A percentile compares a stretch with the other conserved stretches of the same genome.
Conservation (phyloP, 2,797 vertebrate genomes). For the Chelon labrosus region DNA sequence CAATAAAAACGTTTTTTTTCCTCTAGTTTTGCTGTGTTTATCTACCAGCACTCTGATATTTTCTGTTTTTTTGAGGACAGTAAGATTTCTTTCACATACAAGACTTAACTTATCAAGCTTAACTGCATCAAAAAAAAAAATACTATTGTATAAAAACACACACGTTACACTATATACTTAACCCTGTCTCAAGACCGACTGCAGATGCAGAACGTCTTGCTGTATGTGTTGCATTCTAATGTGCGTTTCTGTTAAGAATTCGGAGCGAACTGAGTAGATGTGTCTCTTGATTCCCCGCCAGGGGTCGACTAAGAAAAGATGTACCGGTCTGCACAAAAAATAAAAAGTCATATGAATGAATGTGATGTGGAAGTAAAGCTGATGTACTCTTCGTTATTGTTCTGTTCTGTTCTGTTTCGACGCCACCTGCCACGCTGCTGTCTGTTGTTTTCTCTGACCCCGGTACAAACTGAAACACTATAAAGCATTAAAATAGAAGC, state of each 20-base stretch:
- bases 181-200: neutral
- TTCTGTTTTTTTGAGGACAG: neutral
- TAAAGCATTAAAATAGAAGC: too few species aligned
- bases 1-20: conserved; percentile 19
- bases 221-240: conserved; percentile 6
- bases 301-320: too few species aligned
- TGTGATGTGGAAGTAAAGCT: too few species aligned
- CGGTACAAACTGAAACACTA: too few species aligned
- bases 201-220: neutral
- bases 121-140: neutral
- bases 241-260: neutral
- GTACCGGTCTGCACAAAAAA: too few species aligned
- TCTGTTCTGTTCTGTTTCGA: too few species aligned
- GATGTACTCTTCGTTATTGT: too few species aligned
- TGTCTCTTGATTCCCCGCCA: neutral
- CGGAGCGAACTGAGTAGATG: neutral
- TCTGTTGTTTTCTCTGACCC: too few species aligned
- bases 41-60: conserved; percentile 1
- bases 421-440: too few species aligned
- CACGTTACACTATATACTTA: neutral
- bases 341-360: too few species aligned
- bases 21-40: conserved; percentile 6
- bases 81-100: neutral
- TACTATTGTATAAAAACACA: neutral
- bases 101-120: neutral